phyloP scores from a whole-genome alignment of 2,797 vertebrate species.

The Oreortyx pictus region DNA sequence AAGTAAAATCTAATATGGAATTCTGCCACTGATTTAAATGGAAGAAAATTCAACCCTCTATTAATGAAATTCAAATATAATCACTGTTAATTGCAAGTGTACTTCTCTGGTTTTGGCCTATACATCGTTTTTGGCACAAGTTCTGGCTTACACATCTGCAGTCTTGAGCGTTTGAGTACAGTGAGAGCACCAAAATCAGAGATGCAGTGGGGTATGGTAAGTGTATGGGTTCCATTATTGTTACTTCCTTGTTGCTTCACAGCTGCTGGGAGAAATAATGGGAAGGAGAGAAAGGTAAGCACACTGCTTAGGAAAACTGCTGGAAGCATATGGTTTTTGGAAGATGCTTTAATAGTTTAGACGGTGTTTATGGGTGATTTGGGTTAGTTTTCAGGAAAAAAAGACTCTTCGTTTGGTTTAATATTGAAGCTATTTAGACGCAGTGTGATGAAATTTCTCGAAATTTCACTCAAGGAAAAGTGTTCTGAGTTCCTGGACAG shows the following conservation, averaged over 20 bases:
- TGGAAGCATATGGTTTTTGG: neutral
- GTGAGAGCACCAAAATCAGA: neutral
- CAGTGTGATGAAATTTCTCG: neutral
- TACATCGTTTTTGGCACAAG: neutral
- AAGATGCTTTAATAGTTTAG: neutral
- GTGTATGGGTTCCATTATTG: neutral
- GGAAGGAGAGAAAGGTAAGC: neutral
- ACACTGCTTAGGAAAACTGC: neutral
- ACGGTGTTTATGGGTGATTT: neutral
- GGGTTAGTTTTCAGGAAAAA: neutral
- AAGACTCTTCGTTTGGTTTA: neutral
- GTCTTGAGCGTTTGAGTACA: neutral
- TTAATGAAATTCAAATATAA: conserved; percentile 17
- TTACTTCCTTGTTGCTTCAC: neutral
- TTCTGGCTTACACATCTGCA: neutral
- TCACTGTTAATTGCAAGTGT: neutral
- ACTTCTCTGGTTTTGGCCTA: neutral
- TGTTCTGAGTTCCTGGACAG: neutral
- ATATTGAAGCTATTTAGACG: neutral
- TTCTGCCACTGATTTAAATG: neutral
- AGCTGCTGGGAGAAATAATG: neutral
- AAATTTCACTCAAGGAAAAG: neutral
- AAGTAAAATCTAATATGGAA: neutral
- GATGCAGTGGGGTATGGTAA: neutral
- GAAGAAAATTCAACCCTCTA: neutral